Evolutionary conservation across 2,888 invertebrate genomes (phyloP).

Genomic region (Lydus trimaculatus): DNA sequence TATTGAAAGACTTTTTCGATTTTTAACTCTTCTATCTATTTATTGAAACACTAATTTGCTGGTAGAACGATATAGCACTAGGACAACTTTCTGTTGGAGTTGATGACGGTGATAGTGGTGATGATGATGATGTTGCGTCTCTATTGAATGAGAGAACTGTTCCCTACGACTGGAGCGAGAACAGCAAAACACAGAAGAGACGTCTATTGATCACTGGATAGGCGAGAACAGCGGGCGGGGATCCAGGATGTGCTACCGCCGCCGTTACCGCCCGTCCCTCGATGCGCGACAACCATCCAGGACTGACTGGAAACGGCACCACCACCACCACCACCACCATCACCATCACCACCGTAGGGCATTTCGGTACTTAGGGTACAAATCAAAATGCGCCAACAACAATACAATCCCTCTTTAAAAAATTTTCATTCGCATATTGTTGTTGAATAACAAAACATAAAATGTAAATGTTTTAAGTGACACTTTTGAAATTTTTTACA

Average conservation of each 20-base stretch:
- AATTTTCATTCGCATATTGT: not conserved
- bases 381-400: not conserved
- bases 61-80: not conserved
- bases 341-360: constrained; percentile 9
- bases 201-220: constrained; percentile 50
- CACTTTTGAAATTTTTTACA: not conserved
- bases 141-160: not conserved
- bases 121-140: constrained; percentile 17
- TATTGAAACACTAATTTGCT: not conserved
- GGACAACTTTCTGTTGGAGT: not conserved
- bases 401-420: not conserved
- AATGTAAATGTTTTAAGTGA: not conserved
- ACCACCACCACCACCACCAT: too few relatives aligned
- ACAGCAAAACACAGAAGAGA: constrained; percentile 46
- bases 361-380: not conserved
- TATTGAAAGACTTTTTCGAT: not conserved
- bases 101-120: constrained; percentile 17
- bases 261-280: constrained; percentile 45
- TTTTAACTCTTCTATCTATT: not conserved
- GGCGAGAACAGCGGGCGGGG: constrained; percentile 51
- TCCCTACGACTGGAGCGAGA: constrained; percentile 34
- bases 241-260: constrained; percentile 45
- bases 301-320: constrained; percentile 29
- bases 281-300: constrained; percentile 38
- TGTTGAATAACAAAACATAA: not conserved